Evolutionary conservation across 2,113 vertebrate genomes (phyloP), one percentile per base, ranked within the genome.

Genomic region (Mustela lutreola): DNA sequence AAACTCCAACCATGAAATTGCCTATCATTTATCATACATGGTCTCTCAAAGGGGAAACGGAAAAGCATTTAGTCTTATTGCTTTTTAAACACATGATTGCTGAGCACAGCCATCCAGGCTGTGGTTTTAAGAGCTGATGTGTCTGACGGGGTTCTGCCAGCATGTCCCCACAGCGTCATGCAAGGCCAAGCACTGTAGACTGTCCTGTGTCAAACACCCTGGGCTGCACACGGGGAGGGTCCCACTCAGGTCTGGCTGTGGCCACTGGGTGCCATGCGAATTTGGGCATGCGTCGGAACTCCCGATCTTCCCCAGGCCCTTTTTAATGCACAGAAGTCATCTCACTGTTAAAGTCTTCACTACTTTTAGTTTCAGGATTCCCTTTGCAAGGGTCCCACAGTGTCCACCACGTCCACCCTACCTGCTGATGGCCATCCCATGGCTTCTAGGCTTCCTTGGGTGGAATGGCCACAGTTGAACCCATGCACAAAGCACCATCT

Each of bases 1-100:
- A 99, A 98, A 98, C 98, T 98, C 98, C 98, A 97, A 98, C 98
- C 98, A 98, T 99, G 98, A 99, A 99, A 99, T 99, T 98, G 97
- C 98, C 97, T 96, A 96, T 98, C 98, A 98, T 99, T 98, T 99
- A 98, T 99, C 99, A 99, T 98, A 98, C 98, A 97, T 94, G 95
- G 98, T 97, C 98, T 99, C 97, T 96, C 98, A 50, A 97, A 98
- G 98, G 96, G 97, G 98, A 98, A 97, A 98, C 97, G 65, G 97
- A 97, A 97, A 95, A 97, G 96, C 98, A 98, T 98, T 98, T 98
- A 98, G 98, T 98, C 97, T 98, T 98, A 98, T 98, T 98, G 98
- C 98, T 98, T 98, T 96, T 98, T 98, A 99, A 99, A 98, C 96
- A 97, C 97, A 97, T 83, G 98, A 98, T 98, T 90, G 94, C 5